Conservation (phyloP, 2,888 invertebrate species). For the Pegoplata infirma region DNA sequence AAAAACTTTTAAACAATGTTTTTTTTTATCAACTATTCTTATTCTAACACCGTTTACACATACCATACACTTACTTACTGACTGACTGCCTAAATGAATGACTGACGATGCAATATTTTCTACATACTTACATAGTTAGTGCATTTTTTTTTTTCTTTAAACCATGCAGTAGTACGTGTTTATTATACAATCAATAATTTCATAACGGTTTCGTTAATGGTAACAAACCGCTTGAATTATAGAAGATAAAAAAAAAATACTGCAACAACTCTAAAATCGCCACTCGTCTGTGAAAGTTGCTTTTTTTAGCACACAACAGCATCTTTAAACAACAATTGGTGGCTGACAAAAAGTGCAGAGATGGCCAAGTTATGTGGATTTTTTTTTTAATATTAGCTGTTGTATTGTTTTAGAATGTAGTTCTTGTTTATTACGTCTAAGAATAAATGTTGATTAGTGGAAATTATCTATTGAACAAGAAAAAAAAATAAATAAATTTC, state of each 20-base stretch:
- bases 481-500: background rate
- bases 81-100: no score
- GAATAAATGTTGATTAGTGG: background rate
- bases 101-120: background rate
- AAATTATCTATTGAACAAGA: background rate
- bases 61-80: background rate
- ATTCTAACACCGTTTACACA: background rate
- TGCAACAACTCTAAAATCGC: slow-evolving; percentile 7
- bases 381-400: no score
- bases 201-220: slow-evolving; percentile 63
- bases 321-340: background rate
- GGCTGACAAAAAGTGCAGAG: background rate
- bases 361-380: background rate
- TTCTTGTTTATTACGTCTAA: background rate
- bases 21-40: background rate
- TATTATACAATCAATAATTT: slow-evolving; percentile 66
- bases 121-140: background rate
- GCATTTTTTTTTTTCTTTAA: background rate
- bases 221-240: slow-evolving; percentile 39
- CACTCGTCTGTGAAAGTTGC: slow-evolving; percentile 37
- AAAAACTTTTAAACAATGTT: background rate
- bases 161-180: slow-evolving; percentile 1
- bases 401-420: background rate
- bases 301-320: slow-evolving; percentile 13
- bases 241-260: background rate